Evolutionary conservation across 1,140 invertebrate species (phyloP).

Genomic region (Littorina saxatilis): DNA sequence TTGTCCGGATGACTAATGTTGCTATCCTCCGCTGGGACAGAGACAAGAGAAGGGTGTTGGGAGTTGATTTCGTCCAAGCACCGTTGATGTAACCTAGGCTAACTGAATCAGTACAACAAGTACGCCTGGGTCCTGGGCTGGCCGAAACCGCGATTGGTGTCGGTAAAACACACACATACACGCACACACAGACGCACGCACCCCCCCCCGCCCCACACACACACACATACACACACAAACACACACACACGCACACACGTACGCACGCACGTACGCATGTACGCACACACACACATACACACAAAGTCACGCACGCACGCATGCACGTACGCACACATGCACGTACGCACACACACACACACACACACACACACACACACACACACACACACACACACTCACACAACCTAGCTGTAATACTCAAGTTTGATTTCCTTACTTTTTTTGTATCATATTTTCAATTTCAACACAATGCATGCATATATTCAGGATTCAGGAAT

Average conservation of each 20-base stretch:
- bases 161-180: not conserved
- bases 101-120: too few species aligned
- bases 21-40: too few species aligned
- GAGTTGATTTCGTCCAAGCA: too few species aligned
- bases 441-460: not conserved
- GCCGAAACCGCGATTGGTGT: too few species aligned
- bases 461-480: not conserved
- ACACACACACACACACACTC: conserved; percentile 5
- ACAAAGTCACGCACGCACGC: not conserved
- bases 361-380: conserved; percentile 18
- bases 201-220: not conserved
- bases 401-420: not conserved
- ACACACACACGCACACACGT: conserved; percentile 7
- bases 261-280: not conserved
- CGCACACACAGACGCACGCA: conserved; percentile 9
- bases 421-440: not conserved
- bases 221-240: not conserved
- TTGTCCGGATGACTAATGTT: too few species aligned
- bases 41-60: too few species aligned
- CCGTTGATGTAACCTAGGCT: too few species aligned
- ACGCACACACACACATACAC: conserved; percentile 1
- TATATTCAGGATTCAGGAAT: not conserved
- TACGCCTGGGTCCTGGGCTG: too few species aligned
- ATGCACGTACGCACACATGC: not conserved
- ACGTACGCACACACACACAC: conserved; percentile 5